Evolutionary conservation across 2,888 invertebrate genomes (phyloP), one percentile per base, ranked within the genome.

Genomic region (Drosophila paucipuncta): DNA sequence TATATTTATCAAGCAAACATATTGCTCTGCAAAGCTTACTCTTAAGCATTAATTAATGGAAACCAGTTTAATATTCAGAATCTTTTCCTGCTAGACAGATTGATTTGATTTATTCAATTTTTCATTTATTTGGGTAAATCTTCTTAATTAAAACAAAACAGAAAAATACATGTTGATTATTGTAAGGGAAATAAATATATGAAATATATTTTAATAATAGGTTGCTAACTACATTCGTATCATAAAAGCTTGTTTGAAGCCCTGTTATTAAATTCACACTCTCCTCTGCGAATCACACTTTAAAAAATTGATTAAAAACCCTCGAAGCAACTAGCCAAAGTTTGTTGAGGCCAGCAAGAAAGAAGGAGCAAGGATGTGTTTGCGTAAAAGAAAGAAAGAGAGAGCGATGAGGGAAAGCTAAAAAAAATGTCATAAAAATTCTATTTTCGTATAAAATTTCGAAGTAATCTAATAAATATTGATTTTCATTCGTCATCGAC

Each of bases 401-500:
- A 59, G 10, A 54, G 53, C 53, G 64, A 59, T 59, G 66, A 62
- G 55, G 54, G 49, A 61, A 47, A 30, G 63, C 39, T 39, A 33
- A 37, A 62, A 72, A 77, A 79, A 82, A 78, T 81, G 82, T 80
- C 89, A 87, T 90, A 83, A 85, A 85, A 90, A 89, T 87, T 83
- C 81, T 84, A 82, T 82, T 85, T 80, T 83, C 82, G 88, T 82
- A 82, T 81, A 89, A 82, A 87, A 89, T 85, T 91, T 91, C 81
- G 80, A 91, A 91, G 85, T 89, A 92, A 92, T 92, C 89, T 91
- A 92, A 92, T 92, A 91, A 92, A 92, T 92, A 92, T 92, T 92
- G 92, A 92, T 92, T 92, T 92, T 92, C 91, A 91, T 86, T 89
- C 91, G 91, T 91, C 91, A 91, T 86, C 89, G 90, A 66, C 87